Base-by-base conservation (phyloP, 2,797 vertebrate species). In the Danio choprae region DNA sequence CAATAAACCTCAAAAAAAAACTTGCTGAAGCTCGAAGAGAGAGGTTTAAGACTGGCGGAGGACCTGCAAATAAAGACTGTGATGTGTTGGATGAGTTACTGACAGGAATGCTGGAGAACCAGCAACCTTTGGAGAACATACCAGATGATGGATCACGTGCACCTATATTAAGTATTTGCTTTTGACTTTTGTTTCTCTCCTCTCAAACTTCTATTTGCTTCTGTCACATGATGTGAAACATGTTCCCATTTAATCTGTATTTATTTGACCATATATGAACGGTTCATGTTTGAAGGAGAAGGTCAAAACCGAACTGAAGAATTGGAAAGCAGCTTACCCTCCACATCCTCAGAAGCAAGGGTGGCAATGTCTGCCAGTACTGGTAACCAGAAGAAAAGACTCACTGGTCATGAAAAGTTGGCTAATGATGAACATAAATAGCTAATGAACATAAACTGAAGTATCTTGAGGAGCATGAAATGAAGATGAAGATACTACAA, bases 251-350 rank as follows among this genome's bases (percentile, higher is more conserved):
- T 50, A 64, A 56, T 79, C 9, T 43, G 65, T 13, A 16, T 77
- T 56, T 68, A 68, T 60, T 77, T 67, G 50, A 68, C 46, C 16
- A 55, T 56, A 55, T 55, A 72, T 55, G 10, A 55, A 81, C 46
- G 76, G 58, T 71, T 64, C 29, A 46, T 13, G 58, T 77, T 59
- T 74, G 18, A 62, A 62, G 74, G 56, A 71, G 15, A 53, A 69
- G 4, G 51, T 78, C 81, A 43, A 8, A 71, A 67, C 51, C 74
- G 29, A 79, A 41, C 51, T 82, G 62, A 40, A 46, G 51, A 74
- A 36, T 20, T 79, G 7, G 22, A 50, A 29, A 10, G 20, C 15
- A 50, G 29, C 58, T 51, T 62, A 60, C 22, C 55, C 16, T 59
- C 63, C 60, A 69, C 22, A 75, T 75, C 9, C 29, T 78, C 74